A percentile compares a stretch with the other conserved stretches of the same genome.
These are phyloP conservation scores for Zygothrica quintamaculata DNA, from an alignment of 2,888 invertebrate genomes.

Conservation along the genomic window DNA sequence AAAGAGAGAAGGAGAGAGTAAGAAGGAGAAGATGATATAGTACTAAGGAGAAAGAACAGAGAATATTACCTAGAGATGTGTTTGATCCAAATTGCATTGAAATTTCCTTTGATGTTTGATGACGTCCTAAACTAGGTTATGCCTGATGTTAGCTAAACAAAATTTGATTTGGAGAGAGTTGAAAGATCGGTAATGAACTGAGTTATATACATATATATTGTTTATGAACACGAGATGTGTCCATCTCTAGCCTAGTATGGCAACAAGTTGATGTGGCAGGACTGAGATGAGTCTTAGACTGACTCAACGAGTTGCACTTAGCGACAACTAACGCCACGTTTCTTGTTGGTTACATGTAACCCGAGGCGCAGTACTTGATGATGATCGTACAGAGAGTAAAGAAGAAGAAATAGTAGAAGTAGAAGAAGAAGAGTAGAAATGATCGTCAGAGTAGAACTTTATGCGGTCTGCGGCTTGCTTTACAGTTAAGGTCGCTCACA, in stretches of 20 bases:
- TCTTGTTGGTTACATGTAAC: conserved; percentile 68
- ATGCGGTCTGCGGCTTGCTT: conserved; percentile 64
- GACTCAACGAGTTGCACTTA: conserved; percentile 69
- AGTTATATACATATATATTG: too few species aligned
- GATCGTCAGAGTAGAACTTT: conserved; percentile 55
- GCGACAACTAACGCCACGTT: conserved; percentile 76
- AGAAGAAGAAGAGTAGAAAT: too few species aligned
- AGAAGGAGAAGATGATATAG: conserved; percentile 6
- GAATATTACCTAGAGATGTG: conserved; percentile 24
- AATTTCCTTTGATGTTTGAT: neutral
- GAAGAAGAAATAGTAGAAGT: too few species aligned
- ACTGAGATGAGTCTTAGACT: conserved; percentile 38
- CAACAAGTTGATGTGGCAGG: conserved; percentile 67
- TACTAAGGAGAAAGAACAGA: conserved; percentile 7
- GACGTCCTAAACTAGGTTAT: too few species aligned
- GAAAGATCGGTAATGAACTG: neutral
- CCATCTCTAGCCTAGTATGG: conserved; percentile 36
- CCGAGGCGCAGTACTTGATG: conserved; percentile 58
- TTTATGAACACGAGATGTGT: conserved; percentile 13
- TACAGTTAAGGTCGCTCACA: conserved; percentile 81
- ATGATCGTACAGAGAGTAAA: neutral
- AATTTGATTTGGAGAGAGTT: too few species aligned
- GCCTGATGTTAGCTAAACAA: too few species aligned
- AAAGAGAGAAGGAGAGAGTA: conserved; percentile 3
- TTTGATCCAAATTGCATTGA: too few species aligned